Percentiles rank a stretch among this genome's conserved stretches.
phyloP scores from a whole-genome alignment of 2,797 vertebrate genomes.

The Diplodus puntazzo region DNA sequence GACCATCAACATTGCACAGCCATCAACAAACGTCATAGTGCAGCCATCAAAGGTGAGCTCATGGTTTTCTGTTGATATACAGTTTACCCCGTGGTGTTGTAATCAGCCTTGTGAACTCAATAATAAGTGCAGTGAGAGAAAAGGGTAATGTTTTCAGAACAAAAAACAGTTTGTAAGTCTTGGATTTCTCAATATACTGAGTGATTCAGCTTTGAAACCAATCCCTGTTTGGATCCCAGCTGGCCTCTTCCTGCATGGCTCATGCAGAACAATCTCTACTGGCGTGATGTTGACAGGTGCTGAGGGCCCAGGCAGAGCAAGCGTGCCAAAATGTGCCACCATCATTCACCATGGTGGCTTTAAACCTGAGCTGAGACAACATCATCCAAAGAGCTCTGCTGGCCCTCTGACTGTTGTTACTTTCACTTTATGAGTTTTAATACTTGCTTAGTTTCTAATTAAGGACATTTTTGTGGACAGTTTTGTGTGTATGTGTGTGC shows the following conservation, averaged over 20 bases:
- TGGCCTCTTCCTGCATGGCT: not conserved
- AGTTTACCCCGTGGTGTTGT: too few species aligned
- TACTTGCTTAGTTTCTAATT: conserved; percentile 6
- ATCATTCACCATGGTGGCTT: conserved; percentile 43
- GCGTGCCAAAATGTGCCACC: conserved; percentile 38
- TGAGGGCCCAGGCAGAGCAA: conserved; percentile 8
- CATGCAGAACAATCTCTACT: conserved; percentile 10
- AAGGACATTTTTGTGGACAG: conserved; percentile 24
- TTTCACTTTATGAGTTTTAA: conserved; percentile 16
- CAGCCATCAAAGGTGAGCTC: conserved; percentile 77
- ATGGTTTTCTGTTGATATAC: not conserved
- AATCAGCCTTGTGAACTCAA: not conserved
- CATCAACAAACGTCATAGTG: conserved; percentile 82
- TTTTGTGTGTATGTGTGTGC: not conserved
- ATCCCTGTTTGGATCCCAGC: conserved; percentile 15
- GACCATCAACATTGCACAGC: conserved; percentile 53
- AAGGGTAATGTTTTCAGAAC: not conserved
- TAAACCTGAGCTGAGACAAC: conserved; percentile 26
- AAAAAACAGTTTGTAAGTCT: not conserved
- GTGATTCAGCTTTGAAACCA: not conserved
- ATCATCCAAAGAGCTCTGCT: not conserved
- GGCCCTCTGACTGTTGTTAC: conserved; percentile 2
- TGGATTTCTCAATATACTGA: not conserved
- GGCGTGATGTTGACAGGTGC: conserved; percentile 61
- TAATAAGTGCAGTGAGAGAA: not conserved